Conservation (phyloP, 2,113 vertebrate species). For the Coptodon bakossiorum region DNA sequence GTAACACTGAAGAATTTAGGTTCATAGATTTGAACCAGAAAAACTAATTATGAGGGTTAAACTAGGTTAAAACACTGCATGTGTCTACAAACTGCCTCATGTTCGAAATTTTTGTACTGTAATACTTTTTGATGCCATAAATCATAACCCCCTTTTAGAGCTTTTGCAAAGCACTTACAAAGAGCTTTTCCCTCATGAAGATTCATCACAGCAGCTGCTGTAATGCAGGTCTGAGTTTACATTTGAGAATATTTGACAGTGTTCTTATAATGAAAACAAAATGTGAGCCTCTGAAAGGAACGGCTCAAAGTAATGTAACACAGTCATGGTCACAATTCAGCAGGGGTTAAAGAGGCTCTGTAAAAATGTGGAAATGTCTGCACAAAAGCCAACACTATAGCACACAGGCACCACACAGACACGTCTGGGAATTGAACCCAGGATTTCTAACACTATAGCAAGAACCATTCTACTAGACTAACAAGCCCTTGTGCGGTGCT, state of each 20-base stretch:
- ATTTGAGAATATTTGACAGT: not conserved
- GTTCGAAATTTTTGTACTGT: not conserved
- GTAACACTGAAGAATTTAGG: not conserved
- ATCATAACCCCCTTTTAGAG: not conserved
- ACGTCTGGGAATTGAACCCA: not conserved
- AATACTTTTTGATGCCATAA: not conserved
- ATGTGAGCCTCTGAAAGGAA: not conserved
- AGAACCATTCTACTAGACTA: not conserved
- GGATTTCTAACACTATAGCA: not conserved
- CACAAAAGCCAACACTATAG: not conserved
- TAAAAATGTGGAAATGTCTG: not conserved
- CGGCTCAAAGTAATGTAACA: not conserved
- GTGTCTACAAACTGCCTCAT: not conserved
- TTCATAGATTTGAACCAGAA: not conserved
- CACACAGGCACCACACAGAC: not conserved
- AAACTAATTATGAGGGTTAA: not conserved
- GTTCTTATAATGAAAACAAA: not conserved
- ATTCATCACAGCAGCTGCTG: not conserved
- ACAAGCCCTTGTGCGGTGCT: not conserved
- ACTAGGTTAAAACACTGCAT: not conserved
- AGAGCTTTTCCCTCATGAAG: not conserved
- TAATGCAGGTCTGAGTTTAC: not conserved
- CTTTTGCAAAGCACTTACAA: not conserved
- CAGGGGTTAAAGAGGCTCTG: not conserved
- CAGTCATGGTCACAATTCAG: not conserved